These are phyloP conservation scores for Thamnaconus septentrionalis DNA, from an alignment of 2,113 vertebrate species.

Conservation along the genomic window DNA sequence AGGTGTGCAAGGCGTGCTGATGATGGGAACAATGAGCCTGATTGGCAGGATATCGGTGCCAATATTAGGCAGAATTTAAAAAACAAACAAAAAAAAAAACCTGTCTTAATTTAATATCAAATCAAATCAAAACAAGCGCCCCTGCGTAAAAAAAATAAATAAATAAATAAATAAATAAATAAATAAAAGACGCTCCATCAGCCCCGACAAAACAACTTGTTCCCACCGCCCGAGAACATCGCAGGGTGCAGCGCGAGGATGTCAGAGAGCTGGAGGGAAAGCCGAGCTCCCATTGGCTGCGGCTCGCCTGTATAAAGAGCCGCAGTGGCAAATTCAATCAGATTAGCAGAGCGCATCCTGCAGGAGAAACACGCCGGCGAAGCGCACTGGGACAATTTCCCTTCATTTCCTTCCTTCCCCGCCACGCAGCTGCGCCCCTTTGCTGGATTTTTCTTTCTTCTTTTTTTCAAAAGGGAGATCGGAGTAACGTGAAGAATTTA, in stretches of 20 bases:
- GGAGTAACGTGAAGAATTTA: no score
- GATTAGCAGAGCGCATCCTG: constrained; percentile 63
- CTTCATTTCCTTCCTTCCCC: neutral
- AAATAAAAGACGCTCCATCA: neutral
- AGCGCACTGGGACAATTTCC: neutral
- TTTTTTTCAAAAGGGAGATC: no score
- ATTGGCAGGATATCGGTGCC: no score
- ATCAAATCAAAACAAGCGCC: neutral
- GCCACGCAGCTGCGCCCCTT: neutral
- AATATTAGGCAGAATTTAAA: no score
- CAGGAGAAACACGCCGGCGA: neutral
- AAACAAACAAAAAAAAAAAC: neutral
- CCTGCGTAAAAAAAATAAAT: neutral
- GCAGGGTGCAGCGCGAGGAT: constrained; percentile 22
- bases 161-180: neutral
- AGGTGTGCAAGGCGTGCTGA: no score
- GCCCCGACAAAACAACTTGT: neutral
- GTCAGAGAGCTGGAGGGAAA: constrained; percentile 41
- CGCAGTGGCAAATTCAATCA: constrained; percentile 70
- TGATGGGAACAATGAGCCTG: no score
- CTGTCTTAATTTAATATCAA: neutral
- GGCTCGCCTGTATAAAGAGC: constrained; percentile 63
- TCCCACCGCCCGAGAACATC: neutral
- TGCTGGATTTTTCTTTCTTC: constrained; percentile 4
- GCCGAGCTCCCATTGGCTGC: constrained; percentile 70